Evolutionary conservation across 2,113 vertebrate species (phyloP), one percentile per base, ranked within the genome.

Genomic region (Fulmarus glacialis): DNA sequence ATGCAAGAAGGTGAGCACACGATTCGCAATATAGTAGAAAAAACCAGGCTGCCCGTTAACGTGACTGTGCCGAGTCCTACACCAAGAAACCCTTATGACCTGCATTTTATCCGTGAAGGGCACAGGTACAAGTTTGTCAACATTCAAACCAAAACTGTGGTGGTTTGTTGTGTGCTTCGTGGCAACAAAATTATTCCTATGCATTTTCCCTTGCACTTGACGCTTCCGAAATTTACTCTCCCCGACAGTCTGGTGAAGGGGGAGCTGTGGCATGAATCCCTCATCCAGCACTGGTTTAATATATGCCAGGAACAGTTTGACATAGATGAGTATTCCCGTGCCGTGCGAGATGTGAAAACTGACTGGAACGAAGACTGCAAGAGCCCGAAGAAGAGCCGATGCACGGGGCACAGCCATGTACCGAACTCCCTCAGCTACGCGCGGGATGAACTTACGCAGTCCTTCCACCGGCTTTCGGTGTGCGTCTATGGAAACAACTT

Each of bases 1-100:
- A 99, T 99, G 99, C 99, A 99, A 84, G 99, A 99, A 62, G 99
- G 99, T 0, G 99, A 99, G 80, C 99, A 99, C 97, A 99, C 99
- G 2, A 99, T 99, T 96, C 98, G 99, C 95, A 99, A 99, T 97
- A 99, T 99, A 7, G 99, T 99, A 64, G 99, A 99, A 90, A 99
- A 99, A 97, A 99, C 99, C 8, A 98, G 99, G 53, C 98, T 99
- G 68, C 99, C 99, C 0, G 99, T 99, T 45, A 99, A 99, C 0
- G 99, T 99, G 80, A 99, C 98, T 0, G 99, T 99, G 87, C 99
- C 99, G 0, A 98, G 98, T 80, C 98, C 99, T 6, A 99, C 99
- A 0, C 99, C 99, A 1, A 98, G 99, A 68, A 99, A 99, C 97
- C 99, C 99, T 4, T 99, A 99, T 1, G 99, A 99, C 98, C 98